phyloP scores from a whole-genome alignment of 2,888 invertebrate genomes.

The Oxyteleia sp. region DNA sequence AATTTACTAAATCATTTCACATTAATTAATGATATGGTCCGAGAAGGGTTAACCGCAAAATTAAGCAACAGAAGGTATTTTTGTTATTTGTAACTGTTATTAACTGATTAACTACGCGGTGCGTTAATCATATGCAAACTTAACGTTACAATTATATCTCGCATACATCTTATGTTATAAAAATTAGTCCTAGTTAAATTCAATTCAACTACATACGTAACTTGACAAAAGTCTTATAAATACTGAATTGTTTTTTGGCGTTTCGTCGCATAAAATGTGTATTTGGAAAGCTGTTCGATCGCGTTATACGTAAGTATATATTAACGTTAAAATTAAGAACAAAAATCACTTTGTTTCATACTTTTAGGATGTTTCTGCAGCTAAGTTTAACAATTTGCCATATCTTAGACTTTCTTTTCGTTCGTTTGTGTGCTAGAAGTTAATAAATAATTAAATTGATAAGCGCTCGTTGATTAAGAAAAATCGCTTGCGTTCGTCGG shows the following conservation, averaged over 20 bases:
- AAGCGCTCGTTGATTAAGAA: slow-evolving; percentile 24
- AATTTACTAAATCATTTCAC: too few relatives aligned
- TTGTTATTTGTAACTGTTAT: too few relatives aligned
- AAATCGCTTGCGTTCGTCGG: slow-evolving; percentile 22
- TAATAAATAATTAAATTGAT: slow-evolving; percentile 48
- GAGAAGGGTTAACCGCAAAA: too few relatives aligned
- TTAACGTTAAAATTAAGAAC: slow-evolving; percentile 20
- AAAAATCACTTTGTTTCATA: slow-evolving; percentile 33
- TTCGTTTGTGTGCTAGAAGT: slow-evolving; percentile 23
- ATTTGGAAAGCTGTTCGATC: slow-evolving; percentile 42
- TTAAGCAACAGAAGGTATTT: too few relatives aligned
- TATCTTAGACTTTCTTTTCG: background rate
- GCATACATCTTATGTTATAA: slow-evolving; percentile 26
- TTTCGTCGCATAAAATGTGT: slow-evolving; percentile 47
- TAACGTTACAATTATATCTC: slow-evolving; percentile 44
- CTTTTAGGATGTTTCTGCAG: slow-evolving; percentile 54
- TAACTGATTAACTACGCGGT: too few relatives aligned
- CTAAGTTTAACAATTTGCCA: slow-evolving; percentile 9
- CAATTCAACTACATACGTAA: slow-evolving; percentile 22
- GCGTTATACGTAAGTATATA: slow-evolving; percentile 9
- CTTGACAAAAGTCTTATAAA: slow-evolving; percentile 62
- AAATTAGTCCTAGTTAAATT: slow-evolving; percentile 59
- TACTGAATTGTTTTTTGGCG: slow-evolving; percentile 41
- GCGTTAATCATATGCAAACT: slow-evolving; percentile 57
- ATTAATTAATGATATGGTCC: too few relatives aligned